Evolutionary conservation across 30 jellyfish, hydroid and myxozoan species (phyloP).

Genomic region (Mastigias papua): DNA sequence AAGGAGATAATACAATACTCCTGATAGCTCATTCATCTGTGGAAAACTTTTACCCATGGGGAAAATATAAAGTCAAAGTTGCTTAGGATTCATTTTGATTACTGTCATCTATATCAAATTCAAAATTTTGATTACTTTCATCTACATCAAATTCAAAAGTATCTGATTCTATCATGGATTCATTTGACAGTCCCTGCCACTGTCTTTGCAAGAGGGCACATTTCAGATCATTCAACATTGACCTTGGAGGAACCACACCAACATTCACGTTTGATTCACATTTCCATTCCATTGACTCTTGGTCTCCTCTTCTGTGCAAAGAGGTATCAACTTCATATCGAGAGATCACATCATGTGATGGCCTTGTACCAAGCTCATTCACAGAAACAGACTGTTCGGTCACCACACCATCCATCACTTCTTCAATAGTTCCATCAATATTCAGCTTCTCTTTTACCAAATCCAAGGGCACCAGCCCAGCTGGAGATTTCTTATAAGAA

Average conservation of each 20-base stretch:
- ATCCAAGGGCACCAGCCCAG: slow-evolving; percentile 61
- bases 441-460: slow-evolving; percentile 27
- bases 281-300: not conserved
- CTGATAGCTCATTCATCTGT: too few relatives aligned
- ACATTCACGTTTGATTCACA: not conserved
- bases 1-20: too few relatives aligned
- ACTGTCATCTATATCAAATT: too few relatives aligned
- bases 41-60: too few relatives aligned
- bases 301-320: slow-evolving; percentile 8
- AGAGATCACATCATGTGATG: not conserved
- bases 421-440: not conserved
- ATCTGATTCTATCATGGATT: slow-evolving; percentile 34
- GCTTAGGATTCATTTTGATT: too few relatives aligned
- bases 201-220: slow-evolving; percentile 17
- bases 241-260: not conserved
- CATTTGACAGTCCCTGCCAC: not conserved
- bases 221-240: slow-evolving; percentile 14
- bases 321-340: not conserved
- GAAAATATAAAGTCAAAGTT: too few relatives aligned
- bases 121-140: too few relatives aligned
- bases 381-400: not conserved
- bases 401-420: not conserved
- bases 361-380: not conserved
- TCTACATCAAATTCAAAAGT: slow-evolving; percentile 34
- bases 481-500: slow-evolving; percentile 54